Evolutionary conservation across 2,888 invertebrate species (phyloP), one percentile per base, ranked within the genome.

Genomic region (Oligia latruncula): DNA sequence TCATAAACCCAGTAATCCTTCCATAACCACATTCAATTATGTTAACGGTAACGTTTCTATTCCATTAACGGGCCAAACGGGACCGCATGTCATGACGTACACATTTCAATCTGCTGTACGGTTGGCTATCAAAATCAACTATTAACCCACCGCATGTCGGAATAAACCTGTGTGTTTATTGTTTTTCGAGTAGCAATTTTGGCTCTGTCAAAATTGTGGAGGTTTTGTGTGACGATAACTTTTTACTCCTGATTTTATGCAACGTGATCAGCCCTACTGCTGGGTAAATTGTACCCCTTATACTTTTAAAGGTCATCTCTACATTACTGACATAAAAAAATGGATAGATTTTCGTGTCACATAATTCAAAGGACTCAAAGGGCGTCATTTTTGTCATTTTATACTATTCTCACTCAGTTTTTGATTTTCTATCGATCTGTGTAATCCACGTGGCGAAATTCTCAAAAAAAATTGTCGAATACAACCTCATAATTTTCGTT

Each of bases 91-190:
- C 71, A 71, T 71, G 83, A 68, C 67, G 67, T 64, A 70, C 77
- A 78, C 83, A 86, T 86, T 86, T 86, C 86, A 86, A 83, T 86
- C 86, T 66, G 58, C 74, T 49, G 52, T 49, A 60, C 75, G 71
- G 62, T 78, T 78, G 40, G 71, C 58, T 89, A 88, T 90, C 89
- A 89, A 88, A 90, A 92, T 91, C 90, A 91, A 91, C 92, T 91
- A 92, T 92, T 90, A 92, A 90, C 91, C 86, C 82, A 85, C 92
- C 92, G 82, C 92, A 91, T 82, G 88, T 82, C 85, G 85, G 80
- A 82, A 84, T 88, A 81, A 74, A 83, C 81, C 71, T 58, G 74
- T 35, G 15, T 67, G 81, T 84, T 85, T 74, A 84, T 84, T 87
- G 80, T 79, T 83, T 82, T 78, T 65, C 66, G 35, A 70, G 70